Conservation (phyloP, 1,140 invertebrate species). For the Bacillus rossius region DNA sequence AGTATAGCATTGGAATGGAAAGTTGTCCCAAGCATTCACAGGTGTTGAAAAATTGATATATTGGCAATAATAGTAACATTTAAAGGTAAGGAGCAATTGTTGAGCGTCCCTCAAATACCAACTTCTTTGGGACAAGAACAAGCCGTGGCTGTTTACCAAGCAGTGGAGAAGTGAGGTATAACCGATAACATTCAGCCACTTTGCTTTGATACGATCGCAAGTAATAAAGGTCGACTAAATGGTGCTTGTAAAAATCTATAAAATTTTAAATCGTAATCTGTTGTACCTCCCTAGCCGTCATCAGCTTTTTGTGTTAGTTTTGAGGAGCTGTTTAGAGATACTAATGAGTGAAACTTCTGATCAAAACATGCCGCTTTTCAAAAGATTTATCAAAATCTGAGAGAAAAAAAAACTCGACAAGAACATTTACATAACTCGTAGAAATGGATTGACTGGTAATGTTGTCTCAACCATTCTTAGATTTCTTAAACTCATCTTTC, state of each 20-base stretch:
- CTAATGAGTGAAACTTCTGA: neutral
- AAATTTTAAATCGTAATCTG: too few relatives aligned
- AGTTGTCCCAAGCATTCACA: too few relatives aligned
- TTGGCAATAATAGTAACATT: neutral
- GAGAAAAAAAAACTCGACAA: neutral
- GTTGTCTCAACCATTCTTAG: too few relatives aligned
- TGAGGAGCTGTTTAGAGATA: neutral
- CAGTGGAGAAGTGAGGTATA: neutral
- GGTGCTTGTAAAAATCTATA: neutral
- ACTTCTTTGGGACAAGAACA: neutral
- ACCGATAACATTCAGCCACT: neutral
- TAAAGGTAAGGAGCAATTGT: neutral
- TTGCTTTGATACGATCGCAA: too few relatives aligned
- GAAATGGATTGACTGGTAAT: neutral
- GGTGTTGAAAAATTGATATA: too few relatives aligned
- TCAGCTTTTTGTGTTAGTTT: neutral
- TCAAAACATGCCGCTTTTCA: neutral
- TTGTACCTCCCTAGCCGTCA: neutral
- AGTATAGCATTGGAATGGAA: too few relatives aligned
- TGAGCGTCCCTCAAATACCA: neutral
- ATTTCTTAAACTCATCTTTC: neutral
- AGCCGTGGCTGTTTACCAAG: neutral
- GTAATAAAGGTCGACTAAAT: neutral
- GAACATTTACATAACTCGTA: neutral
- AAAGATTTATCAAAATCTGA: too few relatives aligned